Percentiles rank a stretch among this genome's conserved stretches.
Evolutionary conservation across 2,888 invertebrate genomes (phyloP).

Genomic region (Limnephilus auricula): DNA sequence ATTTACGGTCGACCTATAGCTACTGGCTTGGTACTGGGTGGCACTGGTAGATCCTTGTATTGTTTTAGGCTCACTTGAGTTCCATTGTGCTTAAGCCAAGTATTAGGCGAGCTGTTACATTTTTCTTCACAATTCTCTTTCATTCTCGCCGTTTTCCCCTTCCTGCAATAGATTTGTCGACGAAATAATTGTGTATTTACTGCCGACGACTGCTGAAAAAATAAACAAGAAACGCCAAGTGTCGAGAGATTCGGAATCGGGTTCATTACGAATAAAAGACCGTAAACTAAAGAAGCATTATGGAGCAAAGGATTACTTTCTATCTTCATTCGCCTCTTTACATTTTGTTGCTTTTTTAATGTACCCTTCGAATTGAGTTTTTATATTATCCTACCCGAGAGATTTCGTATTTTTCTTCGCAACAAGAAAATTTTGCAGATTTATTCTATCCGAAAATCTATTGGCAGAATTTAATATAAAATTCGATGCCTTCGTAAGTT

Average conservation of each 20-base stretch:
- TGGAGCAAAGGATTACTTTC: conserved; percentile 23
- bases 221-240: conserved; percentile 4
- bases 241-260: conserved; percentile 14
- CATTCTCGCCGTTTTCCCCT: conserved; percentile 8
- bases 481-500: conserved; percentile 60
- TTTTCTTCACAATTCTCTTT: conserved; percentile 36
- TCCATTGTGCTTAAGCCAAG: conserved; percentile 43
- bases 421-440: conserved; percentile 49
- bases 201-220: conserved; percentile 24
- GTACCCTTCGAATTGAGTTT: conserved; percentile 6
- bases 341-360: conserved; percentile 36
- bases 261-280: conserved; percentile 41
- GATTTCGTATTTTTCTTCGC: conserved; percentile 34
- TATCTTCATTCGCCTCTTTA: conserved; percentile 30
- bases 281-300: conserved; percentile 21
- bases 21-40: too few relatives aligned
- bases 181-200: conserved; percentile 48
- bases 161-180: conserved; percentile 42
- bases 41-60: conserved; percentile 31
- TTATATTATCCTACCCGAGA: conserved; percentile 19
- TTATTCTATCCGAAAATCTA: conserved; percentile 57
- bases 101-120: conserved; percentile 26
- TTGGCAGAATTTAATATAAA: conserved; percentile 64
- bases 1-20: conserved; percentile 50
- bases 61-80: conserved; percentile 56